A percentile compares a stretch with the other conserved stretches of the same genome.
These are phyloP conservation scores for Brachyopa scutellaris DNA, from an alignment of 2,888 invertebrate genomes.

Conservation along the genomic window DNA sequence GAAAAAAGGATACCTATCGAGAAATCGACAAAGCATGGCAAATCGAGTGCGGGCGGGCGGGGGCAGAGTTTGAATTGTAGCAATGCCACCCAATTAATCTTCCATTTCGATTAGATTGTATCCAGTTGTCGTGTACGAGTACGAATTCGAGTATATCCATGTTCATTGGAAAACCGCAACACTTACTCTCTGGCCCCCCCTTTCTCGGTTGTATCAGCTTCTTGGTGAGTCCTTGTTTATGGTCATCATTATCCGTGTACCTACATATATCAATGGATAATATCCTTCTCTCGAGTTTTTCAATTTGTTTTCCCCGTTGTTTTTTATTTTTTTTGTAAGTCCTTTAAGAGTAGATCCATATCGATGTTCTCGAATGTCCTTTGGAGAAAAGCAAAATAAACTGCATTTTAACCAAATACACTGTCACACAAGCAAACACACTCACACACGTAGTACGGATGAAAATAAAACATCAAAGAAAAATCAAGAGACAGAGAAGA, in stretches of 20 bases:
- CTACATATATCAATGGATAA: slow-evolving; percentile 50
- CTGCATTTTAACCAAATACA: slow-evolving; percentile 33
- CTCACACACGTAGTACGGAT: neutral
- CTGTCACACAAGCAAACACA: too few species aligned
- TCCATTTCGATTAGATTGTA: slow-evolving; percentile 68
- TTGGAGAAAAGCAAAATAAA: slow-evolving; percentile 3
- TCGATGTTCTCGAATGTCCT: neutral
- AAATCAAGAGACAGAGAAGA: too few species aligned
- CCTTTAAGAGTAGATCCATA: slow-evolving; percentile 16
- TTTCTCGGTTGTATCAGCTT: neutral
- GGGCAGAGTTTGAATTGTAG: slow-evolving; percentile 22
- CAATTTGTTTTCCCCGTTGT: slow-evolving; percentile 33
- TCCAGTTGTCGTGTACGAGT: slow-evolving; percentile 66
- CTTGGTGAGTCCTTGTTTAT: slow-evolving; percentile 36
- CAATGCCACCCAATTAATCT: slow-evolving; percentile 66
- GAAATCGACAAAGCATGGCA: neutral
- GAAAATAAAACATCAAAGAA: slow-evolving; percentile 16
- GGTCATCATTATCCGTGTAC: slow-evolving; percentile 54
- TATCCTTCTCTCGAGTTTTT: slow-evolving; percentile 45
- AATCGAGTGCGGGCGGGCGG: neutral
- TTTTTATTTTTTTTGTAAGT: neutral
- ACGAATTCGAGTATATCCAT: too few species aligned
- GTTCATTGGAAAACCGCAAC: slow-evolving; percentile 36
- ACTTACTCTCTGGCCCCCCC: neutral
- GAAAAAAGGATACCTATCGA: neutral